Conservation (phyloP, 2,797 vertebrate genomes). For the Steatocranus sp. region DNA sequence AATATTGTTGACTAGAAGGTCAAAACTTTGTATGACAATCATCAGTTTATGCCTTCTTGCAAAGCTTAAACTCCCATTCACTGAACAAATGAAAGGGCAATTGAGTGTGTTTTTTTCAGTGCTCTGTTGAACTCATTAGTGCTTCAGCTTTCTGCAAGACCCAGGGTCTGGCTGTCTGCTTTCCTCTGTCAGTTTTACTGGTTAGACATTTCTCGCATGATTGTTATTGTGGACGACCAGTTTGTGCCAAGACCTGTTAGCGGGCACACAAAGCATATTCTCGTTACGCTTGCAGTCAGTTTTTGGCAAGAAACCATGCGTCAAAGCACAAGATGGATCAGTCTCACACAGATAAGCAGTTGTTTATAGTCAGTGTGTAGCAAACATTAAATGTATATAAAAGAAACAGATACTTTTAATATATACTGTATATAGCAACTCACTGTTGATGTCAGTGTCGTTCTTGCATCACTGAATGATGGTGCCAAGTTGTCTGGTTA, state of each 20-base stretch:
- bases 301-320: conserved; percentile 40
- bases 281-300: conserved; percentile 42
- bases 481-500: background rate
- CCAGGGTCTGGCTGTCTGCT: background rate
- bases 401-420: background rate
- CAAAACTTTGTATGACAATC: background rate
- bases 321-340: conserved; percentile 6
- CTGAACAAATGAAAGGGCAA: conserved; percentile 32
- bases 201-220: conserved; percentile 39
- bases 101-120: conserved; percentile 35
- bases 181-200: conserved; percentile 38
- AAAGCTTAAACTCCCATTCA: conserved; percentile 7
- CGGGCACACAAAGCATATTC: conserved; percentile 42
- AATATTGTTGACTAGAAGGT: background rate
- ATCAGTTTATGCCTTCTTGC: background rate
- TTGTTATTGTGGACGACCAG: conserved; percentile 23
- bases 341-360: background rate
- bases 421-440: background rate
- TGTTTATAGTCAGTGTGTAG: background rate
- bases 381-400: background rate
- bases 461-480: background rate
- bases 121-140: conserved; percentile 55
- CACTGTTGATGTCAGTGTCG: background rate
- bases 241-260: conserved; percentile 27
- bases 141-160: background rate